Base-by-base conservation (phyloP, 2,113 vertebrate species). In the Nannobrachium achirus region DNA sequence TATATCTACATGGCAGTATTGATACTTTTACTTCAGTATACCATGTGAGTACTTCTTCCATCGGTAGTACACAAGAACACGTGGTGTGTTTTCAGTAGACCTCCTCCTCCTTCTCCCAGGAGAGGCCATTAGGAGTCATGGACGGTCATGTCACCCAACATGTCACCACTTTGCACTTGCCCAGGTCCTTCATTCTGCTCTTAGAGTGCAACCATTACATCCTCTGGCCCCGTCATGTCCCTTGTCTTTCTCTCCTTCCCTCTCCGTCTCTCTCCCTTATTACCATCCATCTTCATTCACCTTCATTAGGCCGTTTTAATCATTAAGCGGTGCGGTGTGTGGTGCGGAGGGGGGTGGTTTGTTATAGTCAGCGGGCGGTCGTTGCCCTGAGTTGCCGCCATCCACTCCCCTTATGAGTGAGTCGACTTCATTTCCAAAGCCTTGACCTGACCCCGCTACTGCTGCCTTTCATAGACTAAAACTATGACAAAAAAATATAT, bases 281-380 rank as follows among this genome's bases (percentile, higher is more conserved):
- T 51, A 62, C 71, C 46, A 77, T 81, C 71, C 67, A 67, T 88
- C 68, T 78, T 86, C 71, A 88, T 82, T 82, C 71, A 59, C 67
- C 63, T 81, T 82, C 69, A 79, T 86, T 81, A 79, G 75, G 52
- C 56, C 16, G 50, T 69, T 71, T 84, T 86, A 83, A 84, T 87
- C 74, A 80, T 33, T 64, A 56, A 38, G 38, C 63, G 15, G 40
- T 18, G 40, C 25, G 25, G 25, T 58, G 63, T 68, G 40, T 5
- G 25, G 25, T 58, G 63, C 65, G 66, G 61, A 57, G 70, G 63
- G 71, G 72, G 64, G 56, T 57, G 66, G 25, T 33, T 33, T 19
- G 40, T 46, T 15, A 52, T 55, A 15, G 70, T 87, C 72, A 80
- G 60, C 66, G 61, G 50, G 41, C 63, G 45, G 10, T 49, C 41